Percentiles rank a stretch among this genome's conserved stretches.
These are phyloP conservation scores for Ichneumoninae sp. DNA, from an alignment of 2,888 invertebrate genomes.

Conservation along the genomic window DNA sequence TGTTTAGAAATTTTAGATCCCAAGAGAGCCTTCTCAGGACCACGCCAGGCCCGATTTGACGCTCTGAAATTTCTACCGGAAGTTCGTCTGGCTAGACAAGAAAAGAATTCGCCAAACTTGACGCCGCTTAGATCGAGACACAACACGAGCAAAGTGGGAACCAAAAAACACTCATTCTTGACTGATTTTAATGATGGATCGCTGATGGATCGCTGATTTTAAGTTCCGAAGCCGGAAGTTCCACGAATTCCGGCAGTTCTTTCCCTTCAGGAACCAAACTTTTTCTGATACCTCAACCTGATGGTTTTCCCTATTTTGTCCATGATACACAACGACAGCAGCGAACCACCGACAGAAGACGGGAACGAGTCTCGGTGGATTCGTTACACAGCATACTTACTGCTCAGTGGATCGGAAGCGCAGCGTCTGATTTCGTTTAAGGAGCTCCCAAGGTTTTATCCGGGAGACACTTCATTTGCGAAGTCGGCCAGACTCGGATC, in stretches of 20 bases:
- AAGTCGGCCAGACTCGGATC: background rate
- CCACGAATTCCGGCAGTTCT: background rate
- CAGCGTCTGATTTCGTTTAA: slow-evolving; percentile 7
- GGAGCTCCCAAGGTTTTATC: background rate
- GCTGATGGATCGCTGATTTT: background rate
- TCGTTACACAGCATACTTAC: background rate
- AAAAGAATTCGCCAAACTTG: too few species aligned
- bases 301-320: background rate
- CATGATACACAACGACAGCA: too few species aligned
- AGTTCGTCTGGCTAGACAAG: too few species aligned
- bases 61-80: too few species aligned
- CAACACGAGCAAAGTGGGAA: background rate
- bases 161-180: background rate
- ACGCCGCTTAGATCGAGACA: too few species aligned
- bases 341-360: slow-evolving; percentile 9
- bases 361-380: slow-evolving; percentile 18
- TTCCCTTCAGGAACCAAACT: background rate
- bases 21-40: too few species aligned
- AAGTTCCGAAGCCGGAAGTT: background rate
- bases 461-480: background rate
- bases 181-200: too few species aligned
- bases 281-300: background rate
- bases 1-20: too few species aligned
- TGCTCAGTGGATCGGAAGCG: slow-evolving; percentile 1
- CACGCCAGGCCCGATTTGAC: too few species aligned